A percentile compares a stretch with the other conserved stretches of the same genome.
Conservation (phyloP, 2,888 invertebrate genomes). For the Torymus auratus region DNA sequence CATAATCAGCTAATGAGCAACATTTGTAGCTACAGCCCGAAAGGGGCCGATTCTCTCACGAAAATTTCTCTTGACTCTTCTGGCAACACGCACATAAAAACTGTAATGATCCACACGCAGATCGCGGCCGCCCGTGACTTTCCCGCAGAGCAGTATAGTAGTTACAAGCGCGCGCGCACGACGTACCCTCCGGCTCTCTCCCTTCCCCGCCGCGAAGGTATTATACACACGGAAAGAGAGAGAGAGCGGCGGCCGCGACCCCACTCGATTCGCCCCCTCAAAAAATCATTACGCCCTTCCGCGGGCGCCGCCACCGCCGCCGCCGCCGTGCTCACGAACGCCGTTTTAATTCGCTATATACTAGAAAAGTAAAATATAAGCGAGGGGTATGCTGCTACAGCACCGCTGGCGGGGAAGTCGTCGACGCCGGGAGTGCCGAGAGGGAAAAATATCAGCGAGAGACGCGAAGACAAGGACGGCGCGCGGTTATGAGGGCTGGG, state of each 20-base stretch:
- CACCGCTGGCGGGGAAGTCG: slow-evolving; percentile 58
- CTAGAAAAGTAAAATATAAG: slow-evolving; percentile 75
- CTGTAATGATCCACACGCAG: slow-evolving; percentile 1
- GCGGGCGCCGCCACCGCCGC: slow-evolving; percentile 75
- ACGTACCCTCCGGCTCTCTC: slow-evolving; percentile 4
- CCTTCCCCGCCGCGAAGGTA: slow-evolving; percentile 55
- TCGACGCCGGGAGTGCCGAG: slow-evolving; percentile 71
- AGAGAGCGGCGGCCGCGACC: slow-evolving; percentile 75
- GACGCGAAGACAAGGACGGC: slow-evolving; percentile 1
- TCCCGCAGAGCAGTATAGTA: slow-evolving; percentile 10
- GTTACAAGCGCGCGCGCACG: slow-evolving; percentile 4
- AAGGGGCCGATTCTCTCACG: not conserved
- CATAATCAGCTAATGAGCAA: slow-evolving; percentile 7
- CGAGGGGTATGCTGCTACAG: slow-evolving; percentile 57
- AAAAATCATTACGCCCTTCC: slow-evolving; percentile 90
- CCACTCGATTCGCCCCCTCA: slow-evolving; percentile 88
- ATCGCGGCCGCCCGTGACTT: too few species aligned
- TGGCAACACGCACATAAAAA: too few species aligned
- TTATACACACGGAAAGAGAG: slow-evolving; percentile 35
- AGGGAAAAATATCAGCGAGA: slow-evolving; percentile 44
- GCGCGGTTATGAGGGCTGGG: slow-evolving; percentile 5
- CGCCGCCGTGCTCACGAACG: slow-evolving; percentile 79
- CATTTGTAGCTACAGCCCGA: not conserved
- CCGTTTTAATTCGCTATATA: slow-evolving; percentile 79
- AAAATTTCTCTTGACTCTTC: too few species aligned